phyloP scores from a whole-genome alignment of 2,888 invertebrate species.

The Pyrocoelia pectoralis region DNA sequence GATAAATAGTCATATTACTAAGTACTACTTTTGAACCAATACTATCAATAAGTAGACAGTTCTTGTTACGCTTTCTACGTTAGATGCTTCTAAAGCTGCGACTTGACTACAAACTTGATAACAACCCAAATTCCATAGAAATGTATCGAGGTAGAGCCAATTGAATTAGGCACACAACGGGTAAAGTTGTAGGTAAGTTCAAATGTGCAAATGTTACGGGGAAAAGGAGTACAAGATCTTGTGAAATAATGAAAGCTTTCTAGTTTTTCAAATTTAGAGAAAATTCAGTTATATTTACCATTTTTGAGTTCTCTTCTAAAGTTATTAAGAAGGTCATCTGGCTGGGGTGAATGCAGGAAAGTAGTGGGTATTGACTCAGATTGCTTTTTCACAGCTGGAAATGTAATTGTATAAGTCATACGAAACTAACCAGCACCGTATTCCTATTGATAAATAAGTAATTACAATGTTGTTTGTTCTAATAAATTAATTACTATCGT shows the following conservation, averaged over 20 bases:
- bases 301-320: slow-evolving; percentile 33
- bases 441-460: slow-evolving; percentile 28
- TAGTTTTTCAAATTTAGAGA: slow-evolving; percentile 17
- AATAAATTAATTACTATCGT: slow-evolving; percentile 10
- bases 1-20: too few relatives aligned
- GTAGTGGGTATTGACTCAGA: slow-evolving; percentile 37
- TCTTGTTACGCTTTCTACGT: too few relatives aligned
- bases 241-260: not conserved
- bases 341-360: slow-evolving; percentile 38
- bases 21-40: too few relatives aligned
- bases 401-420: slow-evolving; percentile 33
- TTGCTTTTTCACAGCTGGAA: slow-evolving; percentile 38
- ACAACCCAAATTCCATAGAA: too few relatives aligned
- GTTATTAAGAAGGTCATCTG: slow-evolving; percentile 36
- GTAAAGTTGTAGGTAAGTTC: too few relatives aligned
- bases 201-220: too few relatives aligned
- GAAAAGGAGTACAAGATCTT: not conserved
- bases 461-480: not conserved
- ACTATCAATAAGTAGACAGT: too few relatives aligned
- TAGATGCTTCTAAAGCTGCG: too few relatives aligned
- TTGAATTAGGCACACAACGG: too few relatives aligned
- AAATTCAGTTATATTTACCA: slow-evolving; percentile 33
- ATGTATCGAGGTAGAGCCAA: too few relatives aligned
- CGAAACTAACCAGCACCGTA: slow-evolving; percentile 26
- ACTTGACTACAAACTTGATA: too few relatives aligned